Evolutionary conservation across 2,113 vertebrate species (phyloP).

Genomic region (Mesoclemmys tuberculata): DNA sequence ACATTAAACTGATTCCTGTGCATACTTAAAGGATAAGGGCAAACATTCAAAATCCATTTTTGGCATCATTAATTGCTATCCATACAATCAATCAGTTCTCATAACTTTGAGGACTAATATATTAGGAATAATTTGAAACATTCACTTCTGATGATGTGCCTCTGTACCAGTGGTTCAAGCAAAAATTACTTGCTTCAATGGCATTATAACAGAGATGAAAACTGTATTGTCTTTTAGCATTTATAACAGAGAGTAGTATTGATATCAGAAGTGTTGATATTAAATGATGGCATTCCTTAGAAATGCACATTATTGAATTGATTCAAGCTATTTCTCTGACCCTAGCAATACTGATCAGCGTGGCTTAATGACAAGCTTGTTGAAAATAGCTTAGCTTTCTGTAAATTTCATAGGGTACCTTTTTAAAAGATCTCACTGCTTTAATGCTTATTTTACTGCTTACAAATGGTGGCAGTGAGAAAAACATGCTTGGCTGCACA

Average conservation of each 20-base stretch:
- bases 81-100: not conserved
- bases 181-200: not conserved
- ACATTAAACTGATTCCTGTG: not conserved
- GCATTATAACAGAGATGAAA: not conserved
- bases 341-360: not conserved
- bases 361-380: not conserved
- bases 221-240: not conserved
- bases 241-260: not conserved
- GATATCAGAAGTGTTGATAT: not conserved
- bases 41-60: not conserved
- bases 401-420: not conserved
- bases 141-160: not conserved
- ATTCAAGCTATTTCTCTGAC: not conserved
- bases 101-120: not conserved
- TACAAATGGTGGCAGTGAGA: not conserved
- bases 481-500: not conserved
- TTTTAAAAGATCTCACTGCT: not conserved
- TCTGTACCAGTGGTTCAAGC: not conserved
- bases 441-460: not conserved
- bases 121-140: not conserved
- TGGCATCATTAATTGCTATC: not conserved
- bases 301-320: not conserved
- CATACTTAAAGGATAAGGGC: not conserved
- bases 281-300: not conserved
- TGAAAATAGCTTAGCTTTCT: not conserved